Evolutionary conservation across 2,797 vertebrate species (phyloP), one percentile per base, ranked within the genome.

Genomic region (Lates japonicus): DNA sequence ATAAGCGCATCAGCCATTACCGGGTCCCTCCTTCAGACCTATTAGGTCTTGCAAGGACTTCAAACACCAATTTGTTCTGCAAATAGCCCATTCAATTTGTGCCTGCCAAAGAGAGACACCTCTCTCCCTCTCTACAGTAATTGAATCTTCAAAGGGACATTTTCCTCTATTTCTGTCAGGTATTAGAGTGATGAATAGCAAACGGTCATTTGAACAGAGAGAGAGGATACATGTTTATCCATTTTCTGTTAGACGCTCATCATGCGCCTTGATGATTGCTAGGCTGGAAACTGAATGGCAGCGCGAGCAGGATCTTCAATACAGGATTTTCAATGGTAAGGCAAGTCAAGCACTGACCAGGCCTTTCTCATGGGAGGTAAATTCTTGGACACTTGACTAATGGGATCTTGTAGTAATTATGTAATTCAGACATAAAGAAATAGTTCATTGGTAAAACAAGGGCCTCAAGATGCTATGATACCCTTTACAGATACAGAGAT

Each of bases 111-210:
- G 91, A 91, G 87, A 92, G 93, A 94, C 92, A 91, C 93, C 91
- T 92, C 92, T 88, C 91, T 92, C 87, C 88, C 94, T 87, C 91
- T 88, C 93, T 81, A 76, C 87, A 80, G 93, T 96, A 96, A 96
- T 96, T 96, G 94, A 96, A 95, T 96, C 94, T 95, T 96, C 94
- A 95, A 95, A 96, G 94, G 92, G 90, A 90, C 92, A 94, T 94
- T 94, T 95, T 92, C 91, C 88, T 92, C 89, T 74, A 88, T 94
- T 93, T 94, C 91, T 92, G 92, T 93, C 91, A 88, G 90, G 91
- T 93, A 92, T 89, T 88, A 86, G 84, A 85, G 83, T 90, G 93
- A 95, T 95, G 93, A 95, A 95, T 94, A 93, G 94, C 92, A 93
- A 90, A 85, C 81, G 90, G 91, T 93, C 88, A 85, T 93, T 91